These are phyloP conservation scores for Mobula birostris DNA, from an alignment of 2,113 vertebrate genomes.

Conservation along the genomic window DNA sequence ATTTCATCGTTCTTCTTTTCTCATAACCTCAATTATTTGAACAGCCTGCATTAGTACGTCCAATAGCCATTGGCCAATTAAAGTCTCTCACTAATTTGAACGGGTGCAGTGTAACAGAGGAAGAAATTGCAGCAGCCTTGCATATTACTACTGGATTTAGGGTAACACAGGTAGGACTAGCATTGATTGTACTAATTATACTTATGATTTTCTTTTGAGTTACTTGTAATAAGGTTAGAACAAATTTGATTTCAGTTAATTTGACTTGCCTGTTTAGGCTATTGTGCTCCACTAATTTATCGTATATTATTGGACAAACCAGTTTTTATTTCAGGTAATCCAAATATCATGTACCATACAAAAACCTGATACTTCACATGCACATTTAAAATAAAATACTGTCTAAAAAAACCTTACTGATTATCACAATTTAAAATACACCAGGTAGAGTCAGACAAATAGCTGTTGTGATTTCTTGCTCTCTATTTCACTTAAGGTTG, in stretches of 20 bases:
- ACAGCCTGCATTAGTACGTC: constrained; percentile 57
- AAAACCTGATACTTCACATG: no score
- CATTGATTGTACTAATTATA: not conserved
- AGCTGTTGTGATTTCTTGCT: not conserved
- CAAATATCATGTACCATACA: not conserved
- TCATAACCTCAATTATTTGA: not conserved
- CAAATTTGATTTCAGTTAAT: not conserved
- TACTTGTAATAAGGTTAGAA: not conserved
- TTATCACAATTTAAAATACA: no score
- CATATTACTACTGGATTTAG: constrained; percentile 52
- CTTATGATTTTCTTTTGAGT: not conserved
- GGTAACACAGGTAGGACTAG: constrained; percentile 60
- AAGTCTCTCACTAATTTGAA: constrained; percentile 64
- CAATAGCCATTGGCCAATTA: constrained; percentile 57
- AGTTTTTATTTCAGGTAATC: no score
- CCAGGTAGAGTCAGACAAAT: not conserved
- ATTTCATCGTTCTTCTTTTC: not conserved
- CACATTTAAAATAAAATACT: no score
- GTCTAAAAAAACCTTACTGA: not conserved
- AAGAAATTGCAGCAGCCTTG: constrained; percentile 54
- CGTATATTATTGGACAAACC: not conserved
- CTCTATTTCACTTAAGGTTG: not conserved
- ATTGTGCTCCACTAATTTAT: not conserved
- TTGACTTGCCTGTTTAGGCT: not conserved
- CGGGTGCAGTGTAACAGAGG: constrained; percentile 54